Conservation (phyloP, 2,797 vertebrate genomes). For the Synanceia verrucosa region DNA sequence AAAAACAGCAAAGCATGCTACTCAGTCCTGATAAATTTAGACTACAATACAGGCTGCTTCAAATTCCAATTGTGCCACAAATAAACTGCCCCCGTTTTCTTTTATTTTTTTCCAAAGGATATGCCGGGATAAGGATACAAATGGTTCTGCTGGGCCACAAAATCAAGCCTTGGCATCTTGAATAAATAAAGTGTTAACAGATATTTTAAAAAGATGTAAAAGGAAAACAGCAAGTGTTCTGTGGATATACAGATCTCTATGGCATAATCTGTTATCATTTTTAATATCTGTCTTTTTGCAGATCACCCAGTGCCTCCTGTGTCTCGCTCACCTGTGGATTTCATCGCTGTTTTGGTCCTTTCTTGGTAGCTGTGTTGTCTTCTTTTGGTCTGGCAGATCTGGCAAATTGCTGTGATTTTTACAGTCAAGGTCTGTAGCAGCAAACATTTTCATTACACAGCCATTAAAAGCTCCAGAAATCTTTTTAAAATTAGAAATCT, state of each 20-base stretch:
- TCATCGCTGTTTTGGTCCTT: conserved; percentile 71
- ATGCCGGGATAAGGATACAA: conserved; percentile 84
- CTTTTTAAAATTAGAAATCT: neutral
- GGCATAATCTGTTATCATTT: neutral
- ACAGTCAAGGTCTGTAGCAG: conserved; percentile 80
- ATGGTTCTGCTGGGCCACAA: conserved; percentile 78
- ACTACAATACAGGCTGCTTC: conserved; percentile 5
- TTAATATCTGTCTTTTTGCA: neutral
- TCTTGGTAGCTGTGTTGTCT: conserved; percentile 84
- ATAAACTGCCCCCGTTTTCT: conserved; percentile 29
- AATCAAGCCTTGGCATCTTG: conserved; percentile 81
- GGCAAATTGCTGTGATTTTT: conserved; percentile 91
- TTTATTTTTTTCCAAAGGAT: conserved; percentile 77
- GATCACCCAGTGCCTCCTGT: neutral
- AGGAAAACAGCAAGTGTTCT: conserved; percentile 45
- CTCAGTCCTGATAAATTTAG: conserved; percentile 13
- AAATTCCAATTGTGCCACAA: conserved; percentile 22
- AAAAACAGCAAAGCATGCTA: neutral
- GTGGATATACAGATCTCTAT: neutral
- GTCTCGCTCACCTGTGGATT: conserved; percentile 71
- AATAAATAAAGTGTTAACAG: conserved; percentile 78
- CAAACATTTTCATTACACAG: neutral
- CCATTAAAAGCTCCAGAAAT: neutral
- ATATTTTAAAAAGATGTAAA: no score
- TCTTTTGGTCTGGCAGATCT: conserved; percentile 95